Evolutionary conservation across 2,113 vertebrate species (phyloP).

Genomic region (Struthio camelus): DNA sequence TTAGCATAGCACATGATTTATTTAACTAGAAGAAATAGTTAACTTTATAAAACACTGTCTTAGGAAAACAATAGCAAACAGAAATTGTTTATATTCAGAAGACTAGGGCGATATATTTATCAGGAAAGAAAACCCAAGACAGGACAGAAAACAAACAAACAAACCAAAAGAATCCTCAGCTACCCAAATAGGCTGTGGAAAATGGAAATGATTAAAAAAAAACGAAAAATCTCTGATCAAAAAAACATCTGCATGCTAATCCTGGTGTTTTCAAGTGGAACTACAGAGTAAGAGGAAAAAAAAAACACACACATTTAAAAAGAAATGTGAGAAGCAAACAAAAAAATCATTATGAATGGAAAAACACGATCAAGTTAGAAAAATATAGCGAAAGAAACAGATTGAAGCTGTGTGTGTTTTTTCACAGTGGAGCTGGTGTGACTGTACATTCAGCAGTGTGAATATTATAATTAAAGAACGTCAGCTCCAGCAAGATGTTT

Average conservation of each 20-base stretch:
- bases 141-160: constrained; percentile 26
- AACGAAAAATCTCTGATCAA: constrained; percentile 41
- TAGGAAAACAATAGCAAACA: constrained; percentile 18
- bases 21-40: background rate
- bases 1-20: background rate
- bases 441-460: constrained; percentile 61
- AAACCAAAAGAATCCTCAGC: background rate
- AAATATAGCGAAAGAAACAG: constrained; percentile 59
- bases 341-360: constrained; percentile 54
- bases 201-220: constrained; percentile 34
- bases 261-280: constrained; percentile 66
- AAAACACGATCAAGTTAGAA: constrained; percentile 54
- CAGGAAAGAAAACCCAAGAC: background rate
- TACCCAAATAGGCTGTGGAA: constrained; percentile 51
- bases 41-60: constrained; percentile 2
- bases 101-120: constrained; percentile 5
- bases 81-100: constrained; percentile 47
- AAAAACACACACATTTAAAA: constrained; percentile 21
- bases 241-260: constrained; percentile 71
- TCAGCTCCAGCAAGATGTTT: constrained; percentile 62
- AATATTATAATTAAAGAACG: constrained; percentile 64
- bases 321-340: constrained; percentile 54
- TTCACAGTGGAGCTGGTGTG: constrained; percentile 36
- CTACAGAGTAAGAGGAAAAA: constrained; percentile 32
- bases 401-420: constrained; percentile 28